Evolutionary conservation across 2,113 vertebrate genomes (phyloP).

Genomic region (Megaceryle maxima): DNA sequence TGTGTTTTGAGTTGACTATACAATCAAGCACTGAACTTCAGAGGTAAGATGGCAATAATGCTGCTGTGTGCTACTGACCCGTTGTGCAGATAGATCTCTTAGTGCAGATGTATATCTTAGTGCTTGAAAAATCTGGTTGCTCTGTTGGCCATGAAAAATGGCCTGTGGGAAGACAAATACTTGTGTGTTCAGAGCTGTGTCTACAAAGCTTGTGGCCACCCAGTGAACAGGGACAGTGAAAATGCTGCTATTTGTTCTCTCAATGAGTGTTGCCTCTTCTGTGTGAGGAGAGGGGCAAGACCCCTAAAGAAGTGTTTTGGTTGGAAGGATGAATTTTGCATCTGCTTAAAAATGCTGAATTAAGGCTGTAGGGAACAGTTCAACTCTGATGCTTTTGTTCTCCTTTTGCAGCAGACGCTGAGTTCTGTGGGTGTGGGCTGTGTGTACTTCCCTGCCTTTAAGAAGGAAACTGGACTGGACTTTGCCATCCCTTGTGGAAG

Average conservation of each 20-base stretch:
- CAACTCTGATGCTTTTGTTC: not conserved
- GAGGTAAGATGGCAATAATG: not conserved
- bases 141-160: not conserved
- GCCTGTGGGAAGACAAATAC: not conserved
- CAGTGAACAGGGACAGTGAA: not conserved
- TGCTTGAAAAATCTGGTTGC: not conserved
- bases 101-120: not conserved
- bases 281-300: accelerated
- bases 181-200: accelerated
- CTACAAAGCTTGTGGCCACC: not conserved
- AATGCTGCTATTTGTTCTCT: not conserved
- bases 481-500: not conserved
- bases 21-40: not conserved
- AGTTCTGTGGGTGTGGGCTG: not conserved
- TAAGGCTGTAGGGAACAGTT: not conserved
- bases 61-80: accelerated
- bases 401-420: not conserved
- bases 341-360: not conserved
- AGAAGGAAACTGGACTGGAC: not conserved
- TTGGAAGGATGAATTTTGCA: not conserved
- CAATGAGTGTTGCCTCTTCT: not conserved
- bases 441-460: not conserved
- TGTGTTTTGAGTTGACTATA: not conserved
- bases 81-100: not conserved
- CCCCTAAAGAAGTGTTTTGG: accelerated